Evolutionary conservation across 2,888 invertebrate genomes (phyloP).

Genomic region (Habroteleia sp.): DNA sequence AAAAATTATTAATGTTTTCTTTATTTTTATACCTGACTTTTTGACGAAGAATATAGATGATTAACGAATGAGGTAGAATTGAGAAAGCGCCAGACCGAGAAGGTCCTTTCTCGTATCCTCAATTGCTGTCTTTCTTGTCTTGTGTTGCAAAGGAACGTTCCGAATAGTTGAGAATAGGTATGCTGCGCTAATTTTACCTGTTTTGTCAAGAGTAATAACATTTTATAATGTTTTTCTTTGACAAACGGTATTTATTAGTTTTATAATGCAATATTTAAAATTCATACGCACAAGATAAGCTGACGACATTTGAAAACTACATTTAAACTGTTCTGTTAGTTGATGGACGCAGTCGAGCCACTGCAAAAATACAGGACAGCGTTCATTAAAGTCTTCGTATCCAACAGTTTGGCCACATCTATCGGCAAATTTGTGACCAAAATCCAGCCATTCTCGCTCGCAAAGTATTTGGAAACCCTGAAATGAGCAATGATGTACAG

Average conservation of each 20-base stretch:
- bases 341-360: slow-evolving; percentile 99
- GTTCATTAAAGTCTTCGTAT: slow-evolving; percentile 94
- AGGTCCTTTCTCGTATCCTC: slow-evolving; percentile 86
- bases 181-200: slow-evolving; percentile 97
- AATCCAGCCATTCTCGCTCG: slow-evolving; percentile 98
- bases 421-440: slow-evolving; percentile 99
- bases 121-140: slow-evolving; percentile 86
- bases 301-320: slow-evolving; percentile 97
- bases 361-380: slow-evolving; percentile 98
- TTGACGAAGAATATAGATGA: slow-evolving; percentile 87
- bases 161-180: slow-evolving; percentile 97
- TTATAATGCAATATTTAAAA: no score
- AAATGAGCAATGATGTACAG: no score
- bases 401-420: slow-evolving; percentile 92
- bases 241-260: slow-evolving; percentile 1
- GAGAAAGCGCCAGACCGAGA: slow-evolving; percentile 94
- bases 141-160: slow-evolving; percentile 97
- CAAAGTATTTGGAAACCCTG: slow-evolving; percentile 97
- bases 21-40: slow-evolving; percentile 80
- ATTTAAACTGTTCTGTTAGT: slow-evolving; percentile 92
- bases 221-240: no score
- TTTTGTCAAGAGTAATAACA: no score
- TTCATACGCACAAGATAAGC: slow-evolving; percentile 88
- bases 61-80: slow-evolving; percentile 90
- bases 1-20: background rate